Evolutionary conservation across 2,113 vertebrate genomes (phyloP).

Genomic region (Aythya baeri): DNA sequence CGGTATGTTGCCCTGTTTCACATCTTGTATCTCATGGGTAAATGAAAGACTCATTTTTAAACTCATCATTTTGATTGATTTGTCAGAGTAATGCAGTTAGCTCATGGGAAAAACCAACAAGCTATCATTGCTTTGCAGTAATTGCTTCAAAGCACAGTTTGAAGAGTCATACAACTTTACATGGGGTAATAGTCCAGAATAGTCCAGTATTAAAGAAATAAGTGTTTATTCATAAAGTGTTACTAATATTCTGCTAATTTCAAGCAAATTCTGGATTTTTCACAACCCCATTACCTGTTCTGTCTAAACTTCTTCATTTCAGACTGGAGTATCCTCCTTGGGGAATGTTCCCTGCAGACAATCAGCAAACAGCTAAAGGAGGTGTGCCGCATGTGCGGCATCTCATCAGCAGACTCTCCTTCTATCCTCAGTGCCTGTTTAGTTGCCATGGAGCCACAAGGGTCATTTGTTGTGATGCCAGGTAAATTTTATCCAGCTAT

Average conservation of each 20-base stretch:
- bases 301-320: not conserved
- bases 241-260: not conserved
- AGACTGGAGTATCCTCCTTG: conserved; percentile 98
- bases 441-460: conserved; percentile 98
- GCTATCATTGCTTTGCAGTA: not conserved
- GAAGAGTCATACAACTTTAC: not conserved
- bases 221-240: not conserved
- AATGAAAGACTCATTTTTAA: not conserved
- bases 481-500: conserved; percentile 70
- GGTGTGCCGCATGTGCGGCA: conserved; percentile 93
- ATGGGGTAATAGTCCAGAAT: not conserved
- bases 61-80: not conserved
- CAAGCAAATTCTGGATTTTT: not conserved
- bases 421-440: conserved; percentile 97
- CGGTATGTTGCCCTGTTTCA: not conserved
- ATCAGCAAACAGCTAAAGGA: conserved; percentile 94
- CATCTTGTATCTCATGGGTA: not conserved
- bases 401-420: conserved; percentile 92
- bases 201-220: not conserved
- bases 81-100: not conserved
- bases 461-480: conserved; percentile 97
- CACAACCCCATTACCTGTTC: not conserved
- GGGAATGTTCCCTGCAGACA: conserved; percentile 94
- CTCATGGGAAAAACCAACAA: not conserved
- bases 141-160: fast-evolving